Percentiles rank a stretch among this genome's conserved stretches.
Evolutionary conservation across 2,888 invertebrate species (phyloP).

Genomic region (Camponotus fellah): DNA sequence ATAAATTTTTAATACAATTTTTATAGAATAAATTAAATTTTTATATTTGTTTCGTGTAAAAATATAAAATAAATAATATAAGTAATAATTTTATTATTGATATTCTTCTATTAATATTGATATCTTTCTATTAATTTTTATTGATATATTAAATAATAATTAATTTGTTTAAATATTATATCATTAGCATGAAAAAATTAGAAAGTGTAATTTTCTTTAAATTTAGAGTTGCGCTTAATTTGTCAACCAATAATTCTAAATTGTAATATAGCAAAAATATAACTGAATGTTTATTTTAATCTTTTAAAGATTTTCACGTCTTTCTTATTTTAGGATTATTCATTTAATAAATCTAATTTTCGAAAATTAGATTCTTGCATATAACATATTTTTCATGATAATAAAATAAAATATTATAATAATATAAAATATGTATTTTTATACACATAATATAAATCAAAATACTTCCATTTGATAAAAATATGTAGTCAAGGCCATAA

Average conservation of each 20-base stretch:
- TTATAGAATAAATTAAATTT: background rate
- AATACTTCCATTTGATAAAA: no score
- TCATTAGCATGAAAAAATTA: slow-evolving; percentile 26
- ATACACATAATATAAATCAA: no score
- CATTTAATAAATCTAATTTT: slow-evolving; percentile 15
- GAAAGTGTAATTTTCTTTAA: slow-evolving; percentile 21
- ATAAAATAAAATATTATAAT: slow-evolving; percentile 8
- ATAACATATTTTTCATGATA: background rate
- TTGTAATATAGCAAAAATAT: slow-evolving; percentile 31
- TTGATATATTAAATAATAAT: background rate
- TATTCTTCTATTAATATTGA: background rate
- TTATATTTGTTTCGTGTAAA: background rate
- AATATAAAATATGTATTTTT: no score
- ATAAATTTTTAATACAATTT: background rate
- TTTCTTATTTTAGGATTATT: background rate
- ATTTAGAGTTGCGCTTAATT: slow-evolving; percentile 10
- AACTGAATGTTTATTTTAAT: slow-evolving; percentile 63
- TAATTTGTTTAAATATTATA: background rate
- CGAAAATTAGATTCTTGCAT: background rate
- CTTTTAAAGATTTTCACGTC: slow-evolving; percentile 24
- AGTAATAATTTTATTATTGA: background rate
- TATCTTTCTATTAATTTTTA: background rate
- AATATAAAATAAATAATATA: background rate
- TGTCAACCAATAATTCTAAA: slow-evolving; percentile 25
- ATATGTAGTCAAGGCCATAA: no score